Base-by-base conservation (phyloP, 2,113 vertebrate genomes). In the Butastur rufipennis region DNA sequence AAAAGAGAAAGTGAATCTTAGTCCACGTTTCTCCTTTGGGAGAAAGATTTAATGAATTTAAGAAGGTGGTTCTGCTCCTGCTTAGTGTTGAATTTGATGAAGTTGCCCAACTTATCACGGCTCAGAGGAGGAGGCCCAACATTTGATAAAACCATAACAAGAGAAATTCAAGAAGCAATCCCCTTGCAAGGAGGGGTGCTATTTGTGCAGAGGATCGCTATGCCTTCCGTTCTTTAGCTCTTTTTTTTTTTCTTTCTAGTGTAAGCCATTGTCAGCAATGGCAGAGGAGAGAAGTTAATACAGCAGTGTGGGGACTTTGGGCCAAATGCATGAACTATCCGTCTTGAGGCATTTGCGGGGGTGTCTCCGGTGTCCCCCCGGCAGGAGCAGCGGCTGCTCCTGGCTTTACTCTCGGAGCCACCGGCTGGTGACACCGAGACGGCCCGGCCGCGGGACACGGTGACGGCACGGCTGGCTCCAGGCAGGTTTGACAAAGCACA, bases 51-150 rank as follows among this genome's bases (percentile, higher is more conserved):
- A 80, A 92, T 72, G 36, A 88, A 77, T 82, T 95, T 87, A 74
- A 89, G 91, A 87, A 92, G 81, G 77, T 92, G 88, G 56, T 93
- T 96, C 73, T 95, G 88, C 80, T 92, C 80, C 91, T 97, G 8
- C 83, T 88, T 86, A 53, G 31, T 48, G 61, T 59, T 85, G 86
- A 65, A 85, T 79, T 50, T 86, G 42, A 83, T 82, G 83, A 91
- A 86, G 70, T 81, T 2, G 0, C 93, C 84, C 72, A 53, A 19
- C 36, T 91, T 84, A 84, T 26, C 95, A 53, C 0, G 0, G 65
- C 71, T 93, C 63, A 68, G 70, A 61, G 78, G 58, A 95, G 72
- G 56, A 94, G 83, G 68, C 0, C 0, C 43, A 59, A 32, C 59
- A 11, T 81, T 88, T 86, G 74, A 86, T 66, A 88, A 95, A 86